Evolutionary conservation across 2,797 vertebrate species (phyloP).

Genomic region (Dicrostonyx torquatus): DNA sequence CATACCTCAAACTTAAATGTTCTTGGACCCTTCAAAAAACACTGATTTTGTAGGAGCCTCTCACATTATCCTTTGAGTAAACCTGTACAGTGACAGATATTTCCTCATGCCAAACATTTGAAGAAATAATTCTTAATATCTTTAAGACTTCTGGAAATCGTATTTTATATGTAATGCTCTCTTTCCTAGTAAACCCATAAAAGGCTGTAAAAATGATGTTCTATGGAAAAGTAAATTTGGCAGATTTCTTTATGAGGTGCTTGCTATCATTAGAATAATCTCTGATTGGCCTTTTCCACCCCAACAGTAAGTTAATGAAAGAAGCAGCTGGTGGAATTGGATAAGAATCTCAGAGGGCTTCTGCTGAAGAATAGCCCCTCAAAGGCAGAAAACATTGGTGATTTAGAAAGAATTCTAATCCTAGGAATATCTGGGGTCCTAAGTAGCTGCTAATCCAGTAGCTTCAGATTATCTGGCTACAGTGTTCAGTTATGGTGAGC

Average conservation of each 20-base stretch:
- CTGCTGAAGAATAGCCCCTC: constrained; percentile 54
- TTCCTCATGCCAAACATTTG: constrained; percentile 40
- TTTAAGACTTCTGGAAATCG: constrained; percentile 81
- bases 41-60: background rate
- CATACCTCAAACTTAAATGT: background rate
- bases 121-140: constrained; percentile 70
- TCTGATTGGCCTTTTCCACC: constrained; percentile 83
- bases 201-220: constrained; percentile 81
- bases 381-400: constrained; percentile 67
- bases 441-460: constrained; percentile 61
- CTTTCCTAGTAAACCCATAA: constrained; percentile 80
- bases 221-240: constrained; percentile 85
- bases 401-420: constrained; percentile 66
- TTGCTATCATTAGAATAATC: constrained; percentile 87
- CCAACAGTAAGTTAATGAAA: constrained; percentile 83
- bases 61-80: background rate
- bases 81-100: background rate
- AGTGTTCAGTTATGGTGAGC: constrained; percentile 8
- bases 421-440: constrained; percentile 69
- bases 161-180: constrained; percentile 81
- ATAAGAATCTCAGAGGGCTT: constrained; percentile 77
- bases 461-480: constrained; percentile 53
- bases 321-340: constrained; percentile 86
- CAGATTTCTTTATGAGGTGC: constrained; percentile 86
- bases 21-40: constrained; percentile 36